Conservation (phyloP, 1,140 invertebrate species). For the Subanguina moxae region DNA sequence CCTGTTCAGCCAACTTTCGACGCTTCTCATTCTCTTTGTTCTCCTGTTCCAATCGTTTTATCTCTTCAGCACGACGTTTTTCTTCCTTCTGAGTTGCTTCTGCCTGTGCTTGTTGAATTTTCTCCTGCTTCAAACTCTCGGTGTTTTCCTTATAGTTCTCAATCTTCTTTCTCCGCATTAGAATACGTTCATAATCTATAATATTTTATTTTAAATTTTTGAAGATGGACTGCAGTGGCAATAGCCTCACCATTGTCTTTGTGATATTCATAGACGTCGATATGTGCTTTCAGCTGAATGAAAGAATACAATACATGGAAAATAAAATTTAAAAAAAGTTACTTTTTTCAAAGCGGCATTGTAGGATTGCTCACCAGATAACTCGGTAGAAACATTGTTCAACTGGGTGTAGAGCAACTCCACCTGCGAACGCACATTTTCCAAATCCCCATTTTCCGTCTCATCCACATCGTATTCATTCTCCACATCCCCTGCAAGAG, state of each 20-base stretch:
- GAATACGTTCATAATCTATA: slow-evolving; percentile 52
- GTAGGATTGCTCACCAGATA: slow-evolving; percentile 27
- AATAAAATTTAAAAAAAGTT: slow-evolving; percentile 3
- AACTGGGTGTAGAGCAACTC: slow-evolving; percentile 45
- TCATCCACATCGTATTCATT: slow-evolving; percentile 35
- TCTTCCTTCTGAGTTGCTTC: slow-evolving; percentile 50
- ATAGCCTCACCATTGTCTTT: slow-evolving; percentile 18
- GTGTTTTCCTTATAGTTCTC: slow-evolving; percentile 55
- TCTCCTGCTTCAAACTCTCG: slow-evolving; percentile 47
- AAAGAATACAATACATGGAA: neutral
- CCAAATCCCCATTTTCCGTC: slow-evolving; percentile 32
- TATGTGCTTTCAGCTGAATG: slow-evolving; percentile 36
- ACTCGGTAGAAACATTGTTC: slow-evolving; percentile 24
- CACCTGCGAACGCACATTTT: slow-evolving; percentile 49
- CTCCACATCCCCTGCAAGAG: slow-evolving; percentile 52
- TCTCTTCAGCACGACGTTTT: slow-evolving; percentile 49
- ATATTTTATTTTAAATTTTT: no score
- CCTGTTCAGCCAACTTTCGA: slow-evolving; percentile 48
- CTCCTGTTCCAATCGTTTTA: slow-evolving; percentile 52
- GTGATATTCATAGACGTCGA: slow-evolving; percentile 37
- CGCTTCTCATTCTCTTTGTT: slow-evolving; percentile 52
- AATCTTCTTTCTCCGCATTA: slow-evolving; percentile 49
- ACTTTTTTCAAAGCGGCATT: slow-evolving; percentile 36
- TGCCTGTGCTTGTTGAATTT: slow-evolving; percentile 38
- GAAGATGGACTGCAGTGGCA: no score